Percentiles rank a stretch among this genome's conserved stretches.
Evolutionary conservation across 2,797 vertebrate species (phyloP).

Genomic region (Petrocephalus sullivani): DNA sequence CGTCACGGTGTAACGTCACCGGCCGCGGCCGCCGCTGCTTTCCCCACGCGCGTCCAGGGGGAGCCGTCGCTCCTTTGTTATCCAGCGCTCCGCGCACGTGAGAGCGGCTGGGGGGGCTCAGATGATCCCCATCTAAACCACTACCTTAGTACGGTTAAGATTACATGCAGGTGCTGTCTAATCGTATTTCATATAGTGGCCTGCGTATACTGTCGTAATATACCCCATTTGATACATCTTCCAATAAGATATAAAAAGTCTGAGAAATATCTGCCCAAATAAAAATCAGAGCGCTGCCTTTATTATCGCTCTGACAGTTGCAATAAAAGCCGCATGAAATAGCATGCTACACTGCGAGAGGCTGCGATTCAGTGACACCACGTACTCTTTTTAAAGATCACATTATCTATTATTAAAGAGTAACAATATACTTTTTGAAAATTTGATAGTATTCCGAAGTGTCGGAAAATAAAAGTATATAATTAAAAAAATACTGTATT

Average conservation of each 20-base stretch:
- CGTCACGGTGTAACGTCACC: constrained; percentile 38
- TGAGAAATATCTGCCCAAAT: background rate
- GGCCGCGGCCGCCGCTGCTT: constrained; percentile 31
- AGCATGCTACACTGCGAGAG: background rate
- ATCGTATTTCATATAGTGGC: background rate
- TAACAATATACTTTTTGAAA: background rate
- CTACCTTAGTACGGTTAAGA: background rate
- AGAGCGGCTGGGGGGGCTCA: background rate
- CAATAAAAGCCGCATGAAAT: background rate
- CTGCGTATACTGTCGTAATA: background rate
- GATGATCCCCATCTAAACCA: background rate
- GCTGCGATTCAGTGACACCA: background rate
- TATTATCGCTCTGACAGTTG: background rate
- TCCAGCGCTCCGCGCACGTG: background rate
- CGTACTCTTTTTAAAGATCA: background rate
- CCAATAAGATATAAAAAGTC: background rate
- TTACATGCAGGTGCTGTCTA: background rate
- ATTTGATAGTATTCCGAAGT: background rate
- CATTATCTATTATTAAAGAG: background rate
- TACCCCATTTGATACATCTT: background rate
- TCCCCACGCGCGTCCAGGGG: constrained; percentile 26
- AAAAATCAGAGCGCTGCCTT: background rate
- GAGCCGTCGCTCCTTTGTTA: constrained; percentile 20
- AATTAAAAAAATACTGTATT: background rate
- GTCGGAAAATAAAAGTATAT: background rate